phyloP scores from a whole-genome alignment of 2,888 invertebrate species.

The Ganaspis brasiliensis region DNA sequence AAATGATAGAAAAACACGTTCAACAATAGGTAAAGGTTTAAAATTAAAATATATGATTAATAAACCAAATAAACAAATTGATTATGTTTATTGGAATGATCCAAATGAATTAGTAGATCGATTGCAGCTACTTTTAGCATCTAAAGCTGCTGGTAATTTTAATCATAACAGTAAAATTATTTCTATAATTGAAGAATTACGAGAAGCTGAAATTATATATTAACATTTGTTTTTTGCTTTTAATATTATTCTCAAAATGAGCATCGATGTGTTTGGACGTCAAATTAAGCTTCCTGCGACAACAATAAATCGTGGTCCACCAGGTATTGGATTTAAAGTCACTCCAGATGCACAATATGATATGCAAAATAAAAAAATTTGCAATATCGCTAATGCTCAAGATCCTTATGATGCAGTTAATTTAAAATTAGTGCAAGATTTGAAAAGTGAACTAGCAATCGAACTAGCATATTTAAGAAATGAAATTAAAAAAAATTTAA shows the following conservation, averaged over 20 bases:
- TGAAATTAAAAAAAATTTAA: no score
- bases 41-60: conserved; percentile 11
- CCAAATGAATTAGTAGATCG: conserved; percentile 59
- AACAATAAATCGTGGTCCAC: neutral
- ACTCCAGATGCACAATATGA: conserved; percentile 49
- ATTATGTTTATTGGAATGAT: conserved; percentile 59
- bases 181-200: conserved; percentile 57
- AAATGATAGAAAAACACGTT: neutral
- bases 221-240: conserved; percentile 19
- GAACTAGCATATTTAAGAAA: no score
- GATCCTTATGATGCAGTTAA: conserved; percentile 41
- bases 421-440: conserved; percentile 28
- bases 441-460: no score
- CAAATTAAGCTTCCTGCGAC: neutral
- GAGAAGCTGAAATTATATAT: conserved; percentile 57
- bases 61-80: conserved; percentile 4
- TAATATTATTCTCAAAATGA: conserved; percentile 31
- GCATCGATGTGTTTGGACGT: conserved; percentile 44
- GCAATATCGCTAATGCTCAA: conserved; percentile 45
- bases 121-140: conserved; percentile 52
- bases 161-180: conserved; percentile 55
- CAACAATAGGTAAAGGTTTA: conserved; percentile 30
- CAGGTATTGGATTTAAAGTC: conserved; percentile 41
- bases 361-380: conserved; percentile 46
- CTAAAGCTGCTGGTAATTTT: conserved; percentile 54